Base-by-base conservation (phyloP, 2,113 vertebrate genomes). In the Xiphophorus hellerii region DNA sequence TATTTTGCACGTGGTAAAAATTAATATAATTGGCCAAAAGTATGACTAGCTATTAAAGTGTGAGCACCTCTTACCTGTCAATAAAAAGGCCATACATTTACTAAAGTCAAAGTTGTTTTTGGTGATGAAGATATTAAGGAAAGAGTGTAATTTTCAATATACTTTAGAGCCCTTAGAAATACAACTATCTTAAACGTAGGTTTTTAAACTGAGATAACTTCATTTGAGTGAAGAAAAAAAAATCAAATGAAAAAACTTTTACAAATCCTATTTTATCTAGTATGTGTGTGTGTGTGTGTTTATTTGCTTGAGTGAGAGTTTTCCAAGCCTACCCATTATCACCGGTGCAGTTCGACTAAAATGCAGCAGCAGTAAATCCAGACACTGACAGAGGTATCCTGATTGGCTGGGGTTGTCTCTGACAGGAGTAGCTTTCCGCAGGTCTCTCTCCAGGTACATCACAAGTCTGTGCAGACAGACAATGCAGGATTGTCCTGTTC, bases 401-500 rank as follows among this genome's bases (percentile, higher is more conserved):
- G 87, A 87, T 61, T 92, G 89, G 69, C 74, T 64, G 65, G 74
- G 42, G 54, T 82, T 90, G 60, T 88, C 82, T 80, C 77, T 88
- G 12, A 87, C 78, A 27, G 89, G 80, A 11, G 79, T 83, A 65
- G 87, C 82, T 83, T 90, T 92, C 33, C 87, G 84, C 27, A 84
- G 75, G 64, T 92, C 88, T 88, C 86, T 88, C 71, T 92, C 90
- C 74, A 91, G 74, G 69, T 91, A 90, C 82, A 88, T 87, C 66
- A 91, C 82, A 69, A 92, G 85, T 77, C 89, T 91, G 74, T 6
- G 81, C 11, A 80, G 51, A 83, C 25, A 84, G 9, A 87, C 5
- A 84, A 2, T 60, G 27, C 74, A 25, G 25, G 2, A 35, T 58
- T 35, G 2, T 6, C 58, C 44, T 58, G 51, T 11, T 58, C 22